Conservation (phyloP, 2,888 invertebrate species). For the Platycheirus rosarum region DNA sequence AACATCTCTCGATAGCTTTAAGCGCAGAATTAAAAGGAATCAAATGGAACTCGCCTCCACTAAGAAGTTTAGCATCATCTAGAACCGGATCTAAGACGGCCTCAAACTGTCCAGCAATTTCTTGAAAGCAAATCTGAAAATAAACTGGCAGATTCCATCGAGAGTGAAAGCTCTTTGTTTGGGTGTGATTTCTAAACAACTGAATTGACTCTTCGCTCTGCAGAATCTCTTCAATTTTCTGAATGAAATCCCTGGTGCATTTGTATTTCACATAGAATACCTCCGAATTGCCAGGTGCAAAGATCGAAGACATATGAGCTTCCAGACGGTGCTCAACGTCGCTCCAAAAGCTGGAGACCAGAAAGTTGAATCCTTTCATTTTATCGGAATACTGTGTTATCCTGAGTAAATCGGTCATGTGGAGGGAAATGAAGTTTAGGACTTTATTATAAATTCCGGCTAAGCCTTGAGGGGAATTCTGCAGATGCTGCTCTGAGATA, state of each 20-base stretch:
- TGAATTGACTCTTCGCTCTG: conserved; percentile 84
- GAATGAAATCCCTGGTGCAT: conserved; percentile 90
- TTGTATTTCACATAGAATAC: conserved; percentile 92
- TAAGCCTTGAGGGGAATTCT: conserved; percentile 80
- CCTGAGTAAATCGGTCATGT: conserved; percentile 85
- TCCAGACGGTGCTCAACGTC: conserved; percentile 92
- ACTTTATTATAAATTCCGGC: conserved; percentile 88
- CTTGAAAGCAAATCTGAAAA: conserved; percentile 95
- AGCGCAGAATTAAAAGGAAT: conserved; percentile 83
- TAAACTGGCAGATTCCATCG: conserved; percentile 98
- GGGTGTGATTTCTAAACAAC: conserved; percentile 86
- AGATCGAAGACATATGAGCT: conserved; percentile 91
- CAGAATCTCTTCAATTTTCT: conserved; percentile 86
- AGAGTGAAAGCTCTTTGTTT: conserved; percentile 90
- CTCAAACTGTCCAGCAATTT: conserved; percentile 88
- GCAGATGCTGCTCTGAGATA: conserved; percentile 84
- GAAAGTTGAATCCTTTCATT: conserved; percentile 88
- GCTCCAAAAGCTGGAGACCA: conserved; percentile 94
- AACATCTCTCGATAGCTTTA: conserved; percentile 86
- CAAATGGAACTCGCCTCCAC: conserved; percentile 76
- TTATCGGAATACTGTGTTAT: conserved; percentile 83
- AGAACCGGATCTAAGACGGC: conserved; percentile 78
- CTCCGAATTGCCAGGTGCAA: conserved; percentile 96
- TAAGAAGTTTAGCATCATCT: conserved; percentile 75
- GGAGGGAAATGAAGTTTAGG: conserved; percentile 87